These are phyloP conservation scores for Amphipoea oculea DNA, from an alignment of 2,888 invertebrate species.

Conservation along the genomic window DNA sequence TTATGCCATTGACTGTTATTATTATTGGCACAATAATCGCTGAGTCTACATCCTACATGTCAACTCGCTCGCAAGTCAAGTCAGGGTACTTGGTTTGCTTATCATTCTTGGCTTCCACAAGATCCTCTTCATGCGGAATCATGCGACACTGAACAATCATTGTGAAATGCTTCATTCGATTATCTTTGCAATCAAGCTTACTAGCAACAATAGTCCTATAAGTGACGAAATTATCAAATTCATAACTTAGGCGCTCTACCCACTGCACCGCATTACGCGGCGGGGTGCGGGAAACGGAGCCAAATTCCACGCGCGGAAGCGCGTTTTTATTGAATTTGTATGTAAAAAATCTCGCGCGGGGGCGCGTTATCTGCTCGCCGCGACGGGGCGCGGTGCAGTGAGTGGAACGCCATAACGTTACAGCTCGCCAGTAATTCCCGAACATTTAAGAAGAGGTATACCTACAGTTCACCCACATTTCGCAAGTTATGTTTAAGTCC, in stretches of 20 bases:
- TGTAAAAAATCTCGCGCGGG: no score
- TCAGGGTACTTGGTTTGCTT: not conserved
- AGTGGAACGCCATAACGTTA: not conserved
- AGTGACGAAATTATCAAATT: not conserved
- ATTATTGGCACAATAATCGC: not conserved
- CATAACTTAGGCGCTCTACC: no score
- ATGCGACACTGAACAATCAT: not conserved
- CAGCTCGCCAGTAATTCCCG: not conserved
- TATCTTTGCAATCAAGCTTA: not conserved
- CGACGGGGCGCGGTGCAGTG: no score
- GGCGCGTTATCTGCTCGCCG: no score
- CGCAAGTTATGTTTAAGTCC: not conserved
- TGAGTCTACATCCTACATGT: not conserved
- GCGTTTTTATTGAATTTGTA: no score
- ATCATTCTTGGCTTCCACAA: constrained; percentile 4
- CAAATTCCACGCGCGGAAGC: no score
- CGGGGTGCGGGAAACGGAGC: no score
- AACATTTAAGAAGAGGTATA: not conserved
- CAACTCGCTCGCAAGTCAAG: not conserved
- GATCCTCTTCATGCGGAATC: not conserved
- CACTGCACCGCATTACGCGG: no score
- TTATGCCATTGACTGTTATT: not conserved
- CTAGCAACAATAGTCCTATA: no score
- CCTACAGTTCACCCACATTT: not conserved
- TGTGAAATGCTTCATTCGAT: not conserved